These are phyloP conservation scores for Panthera tigris DNA, from an alignment of 2,113 vertebrate genomes.

Conservation along the genomic window DNA sequence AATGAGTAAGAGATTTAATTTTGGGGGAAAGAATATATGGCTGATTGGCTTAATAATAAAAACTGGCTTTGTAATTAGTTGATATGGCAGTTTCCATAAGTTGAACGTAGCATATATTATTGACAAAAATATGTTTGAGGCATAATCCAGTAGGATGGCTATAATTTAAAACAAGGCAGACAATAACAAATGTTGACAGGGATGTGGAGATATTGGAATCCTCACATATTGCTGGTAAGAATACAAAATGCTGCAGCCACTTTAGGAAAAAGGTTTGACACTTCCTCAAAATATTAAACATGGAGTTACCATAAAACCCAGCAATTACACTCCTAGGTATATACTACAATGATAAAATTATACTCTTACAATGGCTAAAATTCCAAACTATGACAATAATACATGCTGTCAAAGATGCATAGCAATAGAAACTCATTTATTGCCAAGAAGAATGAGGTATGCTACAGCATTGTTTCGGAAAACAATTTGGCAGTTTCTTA, in stretches of 20 bases:
- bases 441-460: neutral
- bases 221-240: neutral
- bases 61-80: neutral
- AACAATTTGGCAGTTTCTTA: neutral
- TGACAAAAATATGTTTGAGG: neutral
- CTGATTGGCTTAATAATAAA: neutral
- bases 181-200: neutral
- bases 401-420: neutral
- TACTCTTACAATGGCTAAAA: neutral
- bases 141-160: neutral
- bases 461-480: neutral
- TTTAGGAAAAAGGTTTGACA: neutral
- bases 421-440: too few relatives aligned
- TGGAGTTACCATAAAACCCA: neutral
- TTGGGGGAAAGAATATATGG: neutral
- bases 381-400: neutral
- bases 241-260: neutral
- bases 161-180: neutral
- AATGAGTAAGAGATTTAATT: neutral
- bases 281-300: neutral
- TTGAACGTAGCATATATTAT: neutral
- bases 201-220: neutral
- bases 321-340: neutral
- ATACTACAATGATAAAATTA: neutral
- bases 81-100: neutral